phyloP scores from a whole-genome alignment of 35 echinoderm and acorn worm species.

The Acanthaster planci region DNA sequence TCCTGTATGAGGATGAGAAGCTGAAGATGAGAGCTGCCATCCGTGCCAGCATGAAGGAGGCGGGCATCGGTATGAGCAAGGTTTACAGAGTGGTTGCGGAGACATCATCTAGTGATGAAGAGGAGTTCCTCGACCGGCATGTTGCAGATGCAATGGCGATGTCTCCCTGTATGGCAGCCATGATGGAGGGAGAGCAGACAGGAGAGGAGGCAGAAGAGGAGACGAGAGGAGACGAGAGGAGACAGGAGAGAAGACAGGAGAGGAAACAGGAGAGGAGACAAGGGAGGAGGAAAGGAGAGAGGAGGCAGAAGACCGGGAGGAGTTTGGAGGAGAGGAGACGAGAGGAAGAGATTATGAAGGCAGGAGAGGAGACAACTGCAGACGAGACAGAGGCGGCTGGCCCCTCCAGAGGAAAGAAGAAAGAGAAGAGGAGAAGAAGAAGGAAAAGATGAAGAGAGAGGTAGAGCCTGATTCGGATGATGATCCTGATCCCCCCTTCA shows the following conservation, averaged over 20 bases:
- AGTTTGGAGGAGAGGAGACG: neutral
- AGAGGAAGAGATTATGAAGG: neutral
- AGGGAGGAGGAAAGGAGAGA: neutral
- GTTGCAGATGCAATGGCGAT: neutral
- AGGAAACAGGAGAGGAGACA: neutral
- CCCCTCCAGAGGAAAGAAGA: neutral
- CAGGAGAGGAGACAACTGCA: neutral
- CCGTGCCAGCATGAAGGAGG: neutral
- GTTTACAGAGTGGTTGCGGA: neutral
- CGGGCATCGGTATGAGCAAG: neutral
- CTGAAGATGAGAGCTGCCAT: neutral
- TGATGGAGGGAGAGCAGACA: neutral
- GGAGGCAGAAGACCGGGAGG: neutral
- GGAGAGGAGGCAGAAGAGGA: constrained; percentile 16
- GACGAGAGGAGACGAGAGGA: neutral
- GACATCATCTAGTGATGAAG: neutral
- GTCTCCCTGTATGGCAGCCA: neutral
- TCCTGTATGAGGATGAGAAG: neutral
- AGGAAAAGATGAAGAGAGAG: neutral
- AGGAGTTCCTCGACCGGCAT: neutral
- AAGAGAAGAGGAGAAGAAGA: neutral
- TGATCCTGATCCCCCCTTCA: neutral
- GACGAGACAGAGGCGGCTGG: no score
- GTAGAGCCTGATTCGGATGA: neutral
- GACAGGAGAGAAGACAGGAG: neutral